These are phyloP conservation scores for Rhodinocichla rosea DNA, from an alignment of 2,113 vertebrate genomes.

Conservation along the genomic window DNA sequence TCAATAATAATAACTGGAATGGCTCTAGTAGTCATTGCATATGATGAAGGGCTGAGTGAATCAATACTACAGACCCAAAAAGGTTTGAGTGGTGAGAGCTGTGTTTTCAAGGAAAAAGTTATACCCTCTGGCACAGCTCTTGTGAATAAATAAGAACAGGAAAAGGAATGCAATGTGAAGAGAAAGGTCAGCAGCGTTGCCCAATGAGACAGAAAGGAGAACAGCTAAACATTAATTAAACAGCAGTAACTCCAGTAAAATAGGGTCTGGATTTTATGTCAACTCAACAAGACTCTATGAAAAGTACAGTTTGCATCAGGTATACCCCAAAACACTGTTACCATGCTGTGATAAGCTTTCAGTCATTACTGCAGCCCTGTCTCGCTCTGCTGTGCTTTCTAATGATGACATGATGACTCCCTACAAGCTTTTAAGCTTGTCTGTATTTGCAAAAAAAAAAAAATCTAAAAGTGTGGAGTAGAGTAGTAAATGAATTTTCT, in stretches of 20 bases:
- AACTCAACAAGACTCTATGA: not conserved
- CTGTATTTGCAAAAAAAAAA: not conserved
- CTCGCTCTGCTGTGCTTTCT: not conserved
- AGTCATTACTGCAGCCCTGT: not conserved
- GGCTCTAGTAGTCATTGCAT: not conserved
- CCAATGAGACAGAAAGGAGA: not conserved
- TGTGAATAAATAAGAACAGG: not conserved
- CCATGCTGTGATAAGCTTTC: not conserved
- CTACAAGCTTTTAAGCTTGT: not conserved
- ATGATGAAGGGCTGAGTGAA: conserved; percentile 5
- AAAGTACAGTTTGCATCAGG: not conserved
- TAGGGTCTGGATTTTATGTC: not conserved
- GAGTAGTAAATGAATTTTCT: not conserved
- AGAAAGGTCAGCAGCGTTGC: not conserved
- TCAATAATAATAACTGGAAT: conserved; percentile 28
- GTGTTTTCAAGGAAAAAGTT: not conserved
- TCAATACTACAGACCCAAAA: not conserved
- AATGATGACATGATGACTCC: not conserved
- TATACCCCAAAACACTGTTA: not conserved
- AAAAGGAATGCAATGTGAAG: not conserved
- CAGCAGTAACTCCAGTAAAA: not conserved
- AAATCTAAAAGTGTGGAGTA: not conserved
- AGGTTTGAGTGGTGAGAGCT: not conserved
- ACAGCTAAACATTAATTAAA: not conserved
- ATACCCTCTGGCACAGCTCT: not conserved